These are phyloP conservation scores for Caenorhabditis doughertyi DNA, from an alignment of 2,888 invertebrate genomes.

Conservation along the genomic window DNA sequence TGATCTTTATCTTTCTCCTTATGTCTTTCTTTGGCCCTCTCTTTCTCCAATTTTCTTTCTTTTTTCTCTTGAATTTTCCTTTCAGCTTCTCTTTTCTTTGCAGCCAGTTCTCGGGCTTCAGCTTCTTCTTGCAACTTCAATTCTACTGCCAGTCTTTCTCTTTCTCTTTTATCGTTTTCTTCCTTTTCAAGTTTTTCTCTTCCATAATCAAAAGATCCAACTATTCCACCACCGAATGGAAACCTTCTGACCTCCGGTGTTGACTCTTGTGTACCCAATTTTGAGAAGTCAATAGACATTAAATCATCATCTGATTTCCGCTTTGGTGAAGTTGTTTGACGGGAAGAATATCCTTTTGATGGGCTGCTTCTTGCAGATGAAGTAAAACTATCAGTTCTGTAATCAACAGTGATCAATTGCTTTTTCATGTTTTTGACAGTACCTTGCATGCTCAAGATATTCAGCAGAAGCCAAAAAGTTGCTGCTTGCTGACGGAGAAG, in stretches of 20 bases:
- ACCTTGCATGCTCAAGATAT: slow-evolving; percentile 38
- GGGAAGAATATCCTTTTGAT: slow-evolving; percentile 3
- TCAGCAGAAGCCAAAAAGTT: slow-evolving; percentile 50
- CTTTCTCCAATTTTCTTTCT: slow-evolving; percentile 37
- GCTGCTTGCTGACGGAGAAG: slow-evolving; percentile 58
- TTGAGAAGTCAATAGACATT: slow-evolving; percentile 47
- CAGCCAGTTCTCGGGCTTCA: slow-evolving; percentile 20
- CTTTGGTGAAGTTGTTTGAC: background rate
- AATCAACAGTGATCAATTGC: background rate
- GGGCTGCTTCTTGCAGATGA: slow-evolving; percentile 62
- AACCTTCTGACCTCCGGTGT: slow-evolving; percentile 12
- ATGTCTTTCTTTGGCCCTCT: slow-evolving; percentile 15
- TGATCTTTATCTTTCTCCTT: slow-evolving; percentile 14
- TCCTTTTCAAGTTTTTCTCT: slow-evolving; percentile 34
- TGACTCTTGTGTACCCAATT: slow-evolving; percentile 28
- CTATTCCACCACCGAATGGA: slow-evolving; percentile 41
- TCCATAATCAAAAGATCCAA: slow-evolving; percentile 13
- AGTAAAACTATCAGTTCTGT: slow-evolving; percentile 54
- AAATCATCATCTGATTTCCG: slow-evolving; percentile 29
- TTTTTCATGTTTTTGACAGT: background rate
- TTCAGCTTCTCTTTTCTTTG: slow-evolving; percentile 29
- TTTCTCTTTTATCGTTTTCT: slow-evolving; percentile 16
- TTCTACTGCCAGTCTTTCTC: slow-evolving; percentile 34
- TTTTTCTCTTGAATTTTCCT: slow-evolving; percentile 31
- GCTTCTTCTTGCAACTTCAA: slow-evolving; percentile 22